phyloP scores from a whole-genome alignment of 2,797 vertebrate species.

The Masticophis lateralis region DNA sequence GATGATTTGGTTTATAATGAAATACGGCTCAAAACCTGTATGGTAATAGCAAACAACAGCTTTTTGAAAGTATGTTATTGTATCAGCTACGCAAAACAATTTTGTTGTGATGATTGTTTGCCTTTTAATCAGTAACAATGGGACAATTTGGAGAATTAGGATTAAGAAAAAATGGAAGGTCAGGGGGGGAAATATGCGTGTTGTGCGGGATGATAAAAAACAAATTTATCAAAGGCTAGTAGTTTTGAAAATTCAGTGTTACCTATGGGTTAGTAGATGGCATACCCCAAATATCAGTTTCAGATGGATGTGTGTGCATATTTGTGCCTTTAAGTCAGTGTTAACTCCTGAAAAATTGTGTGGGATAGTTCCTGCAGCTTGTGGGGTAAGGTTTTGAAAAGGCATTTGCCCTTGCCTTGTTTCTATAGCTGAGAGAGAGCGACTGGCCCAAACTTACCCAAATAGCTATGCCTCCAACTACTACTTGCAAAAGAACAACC shows the following conservation, averaged over 20 bases:
- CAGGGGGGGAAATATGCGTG: not conserved
- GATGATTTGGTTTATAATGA: constrained; percentile 77
- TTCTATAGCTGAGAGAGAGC: not conserved
- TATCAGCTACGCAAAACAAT: not conserved
- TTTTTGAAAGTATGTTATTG: constrained; percentile 80
- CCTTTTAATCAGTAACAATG: not conserved
- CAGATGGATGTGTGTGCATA: not conserved
- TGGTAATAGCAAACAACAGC: constrained; percentile 75
- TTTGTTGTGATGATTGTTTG: not conserved
- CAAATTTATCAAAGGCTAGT: not conserved
- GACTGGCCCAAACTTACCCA: not conserved
- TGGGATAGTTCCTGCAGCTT: not conserved
- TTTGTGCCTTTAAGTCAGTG: not conserved
- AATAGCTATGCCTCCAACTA: not conserved
- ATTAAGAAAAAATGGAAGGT: not conserved
- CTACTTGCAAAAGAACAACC: not conserved
- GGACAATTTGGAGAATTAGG: not conserved
- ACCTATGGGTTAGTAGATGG: not conserved
- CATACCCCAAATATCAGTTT: not conserved
- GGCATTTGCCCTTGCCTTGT: not conserved
- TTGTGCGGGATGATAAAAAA: not conserved
- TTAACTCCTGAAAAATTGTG: not conserved
- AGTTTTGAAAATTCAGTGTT: not conserved
- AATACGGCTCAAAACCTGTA: constrained; percentile 76
- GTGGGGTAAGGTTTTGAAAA: not conserved